These are phyloP conservation scores for Indicator indicator DNA, from an alignment of 2,113 vertebrate genomes.

Conservation along the genomic window DNA sequence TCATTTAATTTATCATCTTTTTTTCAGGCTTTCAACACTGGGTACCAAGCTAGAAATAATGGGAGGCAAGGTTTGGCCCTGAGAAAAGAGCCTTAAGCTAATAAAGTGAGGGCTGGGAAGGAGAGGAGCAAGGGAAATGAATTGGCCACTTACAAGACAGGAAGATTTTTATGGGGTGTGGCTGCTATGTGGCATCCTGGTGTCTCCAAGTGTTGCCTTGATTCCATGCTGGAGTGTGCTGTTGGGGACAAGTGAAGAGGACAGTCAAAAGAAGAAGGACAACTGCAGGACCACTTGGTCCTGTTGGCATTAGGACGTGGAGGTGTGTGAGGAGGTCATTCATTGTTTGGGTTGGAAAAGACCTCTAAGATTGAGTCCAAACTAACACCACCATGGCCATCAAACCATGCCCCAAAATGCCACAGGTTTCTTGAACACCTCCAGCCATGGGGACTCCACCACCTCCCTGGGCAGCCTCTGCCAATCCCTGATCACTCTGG, in stretches of 20 bases:
- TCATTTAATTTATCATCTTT: conserved; percentile 67
- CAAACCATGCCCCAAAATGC: too few relatives aligned
- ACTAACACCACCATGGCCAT: too few relatives aligned
- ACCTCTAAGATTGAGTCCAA: too few relatives aligned
- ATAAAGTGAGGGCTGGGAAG: not conserved
- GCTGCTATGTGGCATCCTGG: not conserved
- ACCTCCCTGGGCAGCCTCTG: too few relatives aligned
- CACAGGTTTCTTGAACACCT: too few relatives aligned
- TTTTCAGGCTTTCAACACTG: conserved; percentile 57
- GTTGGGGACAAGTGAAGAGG: not conserved
- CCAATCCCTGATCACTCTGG: too few relatives aligned
- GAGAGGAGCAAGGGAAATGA: not conserved
- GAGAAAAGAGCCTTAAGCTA: conserved; percentile 42
- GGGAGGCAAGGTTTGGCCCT: conserved; percentile 20
- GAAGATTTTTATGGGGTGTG: not conserved
- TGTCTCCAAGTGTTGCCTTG: not conserved
- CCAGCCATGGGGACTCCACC: too few relatives aligned
- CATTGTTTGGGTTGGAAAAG: too few relatives aligned
- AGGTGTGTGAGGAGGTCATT: not conserved
- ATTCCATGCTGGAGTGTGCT: not conserved
- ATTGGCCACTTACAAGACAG: not conserved
- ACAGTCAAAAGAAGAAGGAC: not conserved
- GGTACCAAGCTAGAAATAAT: not conserved
- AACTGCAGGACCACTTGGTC: fast-evolving
- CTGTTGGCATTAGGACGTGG: fast-evolving